Percentiles rank a stretch among this genome's conserved stretches.
phyloP scores from a whole-genome alignment of 2,113 vertebrate genomes.

The Corydoras sp. region DNA sequence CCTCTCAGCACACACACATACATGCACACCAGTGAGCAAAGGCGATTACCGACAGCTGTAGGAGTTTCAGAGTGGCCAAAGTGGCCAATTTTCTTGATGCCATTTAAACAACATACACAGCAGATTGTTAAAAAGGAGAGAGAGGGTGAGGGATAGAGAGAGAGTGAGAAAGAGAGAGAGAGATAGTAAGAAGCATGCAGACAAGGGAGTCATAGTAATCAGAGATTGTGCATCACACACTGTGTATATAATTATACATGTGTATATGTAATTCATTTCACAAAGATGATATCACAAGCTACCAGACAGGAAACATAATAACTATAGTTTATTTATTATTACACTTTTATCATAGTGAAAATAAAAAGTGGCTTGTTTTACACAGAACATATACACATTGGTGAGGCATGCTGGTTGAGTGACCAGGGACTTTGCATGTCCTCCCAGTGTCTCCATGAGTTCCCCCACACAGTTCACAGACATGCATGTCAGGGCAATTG shows the following conservation, averaged over 20 bases:
- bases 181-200: slow-evolving; percentile 2
- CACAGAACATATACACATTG: no score
- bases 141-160: background rate
- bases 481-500: no score
- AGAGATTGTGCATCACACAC: slow-evolving; percentile 19
- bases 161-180: background rate
- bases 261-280: background rate
- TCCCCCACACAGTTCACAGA: no score
- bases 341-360: no score
- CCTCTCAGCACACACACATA: slow-evolving; percentile 41
- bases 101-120: slow-evolving; percentile 67
- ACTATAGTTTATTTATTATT: no score
- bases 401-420: no score
- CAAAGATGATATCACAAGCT: no score
- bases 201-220: background rate
- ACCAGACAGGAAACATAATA: no score
- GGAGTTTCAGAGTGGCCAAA: slow-evolving; percentile 68
- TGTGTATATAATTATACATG: background rate
- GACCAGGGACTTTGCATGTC: no score
- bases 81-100: slow-evolving; percentile 70
- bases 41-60: slow-evolving; percentile 70
- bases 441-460: no score
- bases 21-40: slow-evolving; percentile 24
- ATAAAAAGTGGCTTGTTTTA: no score
- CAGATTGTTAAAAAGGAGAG: slow-evolving; percentile 40